phyloP scores from a whole-genome alignment of 1,140 invertebrate genomes.

The Diabrotica undecimpunctata region DNA sequence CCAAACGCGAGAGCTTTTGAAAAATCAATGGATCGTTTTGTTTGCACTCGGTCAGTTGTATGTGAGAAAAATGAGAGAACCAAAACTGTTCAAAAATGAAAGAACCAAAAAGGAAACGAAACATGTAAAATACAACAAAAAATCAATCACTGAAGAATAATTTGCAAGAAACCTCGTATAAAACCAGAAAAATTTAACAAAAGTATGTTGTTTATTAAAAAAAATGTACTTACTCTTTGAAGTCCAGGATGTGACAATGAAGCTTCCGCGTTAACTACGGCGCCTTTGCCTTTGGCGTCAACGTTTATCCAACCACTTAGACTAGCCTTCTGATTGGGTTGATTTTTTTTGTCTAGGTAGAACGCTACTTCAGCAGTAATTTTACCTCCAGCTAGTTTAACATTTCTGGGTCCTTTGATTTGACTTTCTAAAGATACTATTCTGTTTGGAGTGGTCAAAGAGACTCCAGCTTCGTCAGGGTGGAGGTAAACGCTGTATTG shows the following conservation, averaged over 20 bases:
- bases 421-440: constrained; percentile 56
- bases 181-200: no score
- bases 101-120: no score
- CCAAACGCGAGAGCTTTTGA: no score
- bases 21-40: no score
- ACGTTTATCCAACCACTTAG: constrained; percentile 48
- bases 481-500: constrained; percentile 62
- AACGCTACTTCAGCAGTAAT: constrained; percentile 53
- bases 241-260: constrained; percentile 64
- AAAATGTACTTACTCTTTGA: constrained; percentile 52
- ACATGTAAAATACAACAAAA: no score
- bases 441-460: constrained; percentile 61
- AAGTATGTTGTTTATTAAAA: no score
- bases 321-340: constrained; percentile 61
- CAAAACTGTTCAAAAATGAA: no score
- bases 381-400: constrained; percentile 40
- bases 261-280: constrained; percentile 52
- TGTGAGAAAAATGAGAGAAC: no score
- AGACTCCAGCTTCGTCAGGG: constrained; percentile 55
- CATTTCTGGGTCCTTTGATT: constrained; percentile 16
- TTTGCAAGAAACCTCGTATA: no score
- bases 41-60: no score
- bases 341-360: constrained; percentile 67
- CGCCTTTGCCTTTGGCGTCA: constrained; percentile 45
- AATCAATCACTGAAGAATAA: no score